Evolutionary conservation across 2,888 invertebrate genomes (phyloP), one percentile per base, ranked within the genome.

Genomic region (Nemotelus nigrinus): DNA sequence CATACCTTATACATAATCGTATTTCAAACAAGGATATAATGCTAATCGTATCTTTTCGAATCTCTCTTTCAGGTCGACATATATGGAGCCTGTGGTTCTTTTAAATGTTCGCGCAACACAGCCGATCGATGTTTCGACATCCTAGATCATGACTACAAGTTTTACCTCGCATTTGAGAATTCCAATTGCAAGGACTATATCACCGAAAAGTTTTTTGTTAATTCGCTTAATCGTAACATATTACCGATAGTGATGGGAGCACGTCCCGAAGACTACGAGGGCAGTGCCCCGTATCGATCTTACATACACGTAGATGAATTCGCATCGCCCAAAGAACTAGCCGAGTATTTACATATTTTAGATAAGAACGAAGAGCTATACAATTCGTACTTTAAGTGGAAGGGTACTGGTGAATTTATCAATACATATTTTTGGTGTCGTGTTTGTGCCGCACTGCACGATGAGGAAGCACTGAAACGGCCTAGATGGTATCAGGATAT

Each of bases 221-320:
- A 98, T 85, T 97, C 97, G 78, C 89, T 98, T 78, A 93, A 93
- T 78, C 92, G 94, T 82, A 94, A 96, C 86, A 93, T 97, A 64
- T 87, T 98, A 81, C 98, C 98, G 0, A 95, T 98, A 81, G 98
- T 97, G 78, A 97, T 98, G 97, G 98, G 98, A 0, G 98, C 96
- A 0, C 92, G 95, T 65, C 95, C 96, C 0, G 93, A 94, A 78
- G 98, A 98, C 85, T 98, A 98, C 87, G 93, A 93, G 79, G 91
- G 93, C 65, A 92, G 93, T 81, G 95, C 98, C 2, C 98, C 98
- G 0, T 92, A 94, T 85, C 93, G 95, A 82, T 97, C 96, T 3
- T 98, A 94, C 88, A 94, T 98, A 79, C 98, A 98, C 88, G 96
- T 98, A 43, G 98, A 98, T 85, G 97, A 98, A 86, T 98, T 98